A percentile compares a stretch with the other conserved stretches of the same genome.
Evolutionary conservation across 2,888 invertebrate genomes (phyloP).

Genomic region (Eupithecia pulchellata): DNA sequence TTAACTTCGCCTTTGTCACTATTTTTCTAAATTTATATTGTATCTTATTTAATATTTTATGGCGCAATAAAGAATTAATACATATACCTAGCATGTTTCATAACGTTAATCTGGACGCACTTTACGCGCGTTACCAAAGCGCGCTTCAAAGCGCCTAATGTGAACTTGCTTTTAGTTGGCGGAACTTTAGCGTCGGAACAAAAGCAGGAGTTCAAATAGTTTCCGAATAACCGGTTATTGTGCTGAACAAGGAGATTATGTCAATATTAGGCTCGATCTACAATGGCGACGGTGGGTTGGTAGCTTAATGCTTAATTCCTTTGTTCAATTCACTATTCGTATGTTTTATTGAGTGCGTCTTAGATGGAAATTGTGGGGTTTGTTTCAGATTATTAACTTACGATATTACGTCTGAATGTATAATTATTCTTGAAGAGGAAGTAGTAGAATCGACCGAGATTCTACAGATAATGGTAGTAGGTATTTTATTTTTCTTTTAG

Average conservation of each 20-base stretch:
- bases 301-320: slow-evolving; percentile 39
- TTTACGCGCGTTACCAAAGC: not conserved
- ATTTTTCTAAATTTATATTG: no score
- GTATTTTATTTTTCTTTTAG: no score
- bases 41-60: no score
- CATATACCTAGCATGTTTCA: no score
- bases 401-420: not conserved
- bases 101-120: no score
- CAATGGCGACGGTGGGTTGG: slow-evolving; percentile 37
- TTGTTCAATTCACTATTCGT: slow-evolving; percentile 31
- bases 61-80: no score
- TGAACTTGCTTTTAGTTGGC: not conserved
- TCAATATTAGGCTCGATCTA: slow-evolving; percentile 49
- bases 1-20: no score
- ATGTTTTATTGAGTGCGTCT: slow-evolving; percentile 10
- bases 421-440: not conserved
- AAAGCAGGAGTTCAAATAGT: slow-evolving; percentile 45
- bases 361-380: slow-evolving; percentile 1
- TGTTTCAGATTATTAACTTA: slow-evolving; percentile 5
- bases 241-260: slow-evolving; percentile 44
- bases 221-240: slow-evolving; percentile 45
- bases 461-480: no score
- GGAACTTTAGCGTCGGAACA: slow-evolving; percentile 42
- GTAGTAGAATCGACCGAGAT: not conserved
- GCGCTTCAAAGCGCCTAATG: not conserved